Conservation (phyloP, 2,888 invertebrate species). For the Calameuta filiformis region DNA sequence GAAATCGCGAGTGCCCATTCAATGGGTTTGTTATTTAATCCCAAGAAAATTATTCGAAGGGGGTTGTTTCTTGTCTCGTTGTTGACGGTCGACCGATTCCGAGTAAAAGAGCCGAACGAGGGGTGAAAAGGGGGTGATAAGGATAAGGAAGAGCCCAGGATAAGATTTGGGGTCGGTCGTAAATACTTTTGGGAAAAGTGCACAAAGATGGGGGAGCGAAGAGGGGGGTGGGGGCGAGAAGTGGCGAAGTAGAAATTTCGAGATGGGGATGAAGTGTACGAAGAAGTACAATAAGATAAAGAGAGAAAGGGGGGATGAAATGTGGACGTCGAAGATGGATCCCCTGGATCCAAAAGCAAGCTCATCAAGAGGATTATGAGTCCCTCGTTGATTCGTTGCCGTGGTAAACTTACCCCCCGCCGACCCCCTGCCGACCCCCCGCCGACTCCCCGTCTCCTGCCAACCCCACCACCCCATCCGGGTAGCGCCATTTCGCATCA, state of each 20-base stretch:
- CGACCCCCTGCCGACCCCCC: background rate
- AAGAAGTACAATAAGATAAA: background rate
- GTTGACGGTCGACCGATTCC: background rate
- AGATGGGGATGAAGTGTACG: conserved; percentile 3
- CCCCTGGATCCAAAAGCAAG: background rate
- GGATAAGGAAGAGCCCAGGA: background rate
- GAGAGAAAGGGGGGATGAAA: background rate
- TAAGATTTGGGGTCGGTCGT: background rate
- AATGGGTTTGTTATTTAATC: background rate
- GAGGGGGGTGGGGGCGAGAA: no score
- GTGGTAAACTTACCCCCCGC: background rate
- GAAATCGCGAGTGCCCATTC: background rate
- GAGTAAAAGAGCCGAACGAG: background rate
- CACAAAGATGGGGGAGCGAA: background rate
- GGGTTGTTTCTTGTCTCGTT: background rate
- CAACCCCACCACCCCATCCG: no score
- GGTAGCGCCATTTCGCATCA: conserved; percentile 14
- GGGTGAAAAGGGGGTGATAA: background rate
- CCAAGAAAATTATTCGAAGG: background rate
- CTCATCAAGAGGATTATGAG: conserved; percentile 24
- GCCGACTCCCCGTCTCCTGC: background rate
- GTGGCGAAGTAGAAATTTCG: conserved; percentile 5
- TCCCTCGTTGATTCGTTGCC: conserved; percentile 14
- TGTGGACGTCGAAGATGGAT: background rate
- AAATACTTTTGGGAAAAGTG: background rate